Evolutionary conservation across 2,888 invertebrate species (phyloP).

Genomic region (Slavum lentiscoides): DNA sequence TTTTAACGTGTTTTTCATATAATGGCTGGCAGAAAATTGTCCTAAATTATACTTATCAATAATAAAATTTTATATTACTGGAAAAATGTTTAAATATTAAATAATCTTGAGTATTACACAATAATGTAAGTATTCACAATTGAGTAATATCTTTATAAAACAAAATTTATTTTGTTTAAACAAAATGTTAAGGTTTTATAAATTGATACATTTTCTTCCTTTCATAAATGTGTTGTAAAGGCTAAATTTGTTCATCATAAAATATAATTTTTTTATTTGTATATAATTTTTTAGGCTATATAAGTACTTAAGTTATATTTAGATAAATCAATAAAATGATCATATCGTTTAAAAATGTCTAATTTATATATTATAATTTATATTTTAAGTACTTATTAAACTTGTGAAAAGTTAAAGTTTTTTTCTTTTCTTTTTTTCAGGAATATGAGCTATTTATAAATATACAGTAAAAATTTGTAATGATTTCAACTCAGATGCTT

Average conservation of each 20-base stretch:
- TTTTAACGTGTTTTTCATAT: no score
- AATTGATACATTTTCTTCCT: background rate
- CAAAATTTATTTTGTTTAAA: no score
- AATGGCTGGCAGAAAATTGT: no score
- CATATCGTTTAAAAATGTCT: slow-evolving; percentile 7
- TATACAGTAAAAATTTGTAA: background rate
- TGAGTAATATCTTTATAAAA: background rate
- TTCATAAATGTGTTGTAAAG: background rate
- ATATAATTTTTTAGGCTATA: background rate
- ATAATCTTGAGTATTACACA: background rate
- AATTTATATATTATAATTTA: background rate
- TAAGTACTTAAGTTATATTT: no score
- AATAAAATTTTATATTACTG: no score
- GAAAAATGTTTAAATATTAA: no score
- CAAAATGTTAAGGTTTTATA: background rate
- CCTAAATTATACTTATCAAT: no score
- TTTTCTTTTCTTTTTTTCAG: background rate
- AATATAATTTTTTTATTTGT: background rate
- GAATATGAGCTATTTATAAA: background rate
- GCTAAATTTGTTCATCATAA: background rate
- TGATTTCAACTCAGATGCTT: background rate
- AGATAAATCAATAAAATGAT: background rate
- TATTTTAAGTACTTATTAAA: background rate
- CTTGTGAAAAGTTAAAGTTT: background rate
- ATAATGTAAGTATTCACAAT: background rate